Percentiles rank a stretch among this genome's conserved stretches.
These are phyloP conservation scores for Habropoda laboriosa DNA, from an alignment of 1,140 invertebrate genomes.

Conservation along the genomic window DNA sequence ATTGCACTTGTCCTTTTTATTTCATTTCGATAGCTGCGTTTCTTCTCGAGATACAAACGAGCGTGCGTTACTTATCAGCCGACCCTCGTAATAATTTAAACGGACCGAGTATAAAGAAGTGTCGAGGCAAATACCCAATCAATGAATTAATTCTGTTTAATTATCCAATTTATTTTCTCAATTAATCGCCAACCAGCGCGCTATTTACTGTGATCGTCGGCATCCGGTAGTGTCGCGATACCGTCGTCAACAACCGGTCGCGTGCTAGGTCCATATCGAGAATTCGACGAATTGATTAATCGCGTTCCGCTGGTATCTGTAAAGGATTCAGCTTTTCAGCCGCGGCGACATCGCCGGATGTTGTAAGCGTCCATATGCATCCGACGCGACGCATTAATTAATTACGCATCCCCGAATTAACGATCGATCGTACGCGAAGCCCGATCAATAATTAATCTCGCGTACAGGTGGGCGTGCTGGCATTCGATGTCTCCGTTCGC, in stretches of 20 bases:
- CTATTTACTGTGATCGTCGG: neutral
- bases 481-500: neutral
- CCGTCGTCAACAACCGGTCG: neutral
- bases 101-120: too few relatives aligned
- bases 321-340: slow-evolving; percentile 2
- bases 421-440: slow-evolving; percentile 1
- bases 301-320: too few relatives aligned
- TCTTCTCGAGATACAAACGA: too few relatives aligned
- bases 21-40: too few relatives aligned
- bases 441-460: slow-evolving; percentile 44
- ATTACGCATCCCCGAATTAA: slow-evolving; percentile 24
- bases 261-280: neutral
- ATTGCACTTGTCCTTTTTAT: too few relatives aligned
- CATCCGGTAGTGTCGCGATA: neutral
- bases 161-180: neutral
- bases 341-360: neutral
- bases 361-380: neutral
- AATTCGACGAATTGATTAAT: slow-evolving; percentile 20
- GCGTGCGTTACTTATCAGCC: too few relatives aligned
- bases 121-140: too few relatives aligned
- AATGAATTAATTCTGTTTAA: neutral
- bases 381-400: slow-evolving; percentile 22
- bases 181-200: neutral
- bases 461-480: slow-evolving; percentile 16
- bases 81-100: too few relatives aligned